Conservation (phyloP, 2,888 invertebrate genomes). For the Bimastos eiseni region DNA sequence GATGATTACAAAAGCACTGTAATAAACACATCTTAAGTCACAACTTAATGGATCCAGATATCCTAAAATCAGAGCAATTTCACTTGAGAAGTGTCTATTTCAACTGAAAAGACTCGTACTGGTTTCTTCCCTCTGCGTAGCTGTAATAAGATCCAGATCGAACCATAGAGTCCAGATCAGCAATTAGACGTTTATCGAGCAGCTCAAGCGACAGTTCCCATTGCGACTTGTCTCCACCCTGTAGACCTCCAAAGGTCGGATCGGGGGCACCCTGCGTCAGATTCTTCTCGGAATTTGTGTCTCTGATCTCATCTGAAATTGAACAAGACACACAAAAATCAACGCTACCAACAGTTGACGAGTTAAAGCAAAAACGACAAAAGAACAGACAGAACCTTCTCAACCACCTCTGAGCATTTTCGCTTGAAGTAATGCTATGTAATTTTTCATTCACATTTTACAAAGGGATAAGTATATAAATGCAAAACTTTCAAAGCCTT, state of each 20-base stretch:
- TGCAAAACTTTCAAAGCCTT: background rate
- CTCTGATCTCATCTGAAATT: slow-evolving; percentile 39
- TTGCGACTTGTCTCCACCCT: slow-evolving; percentile 34
- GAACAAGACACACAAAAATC: no score
- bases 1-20: no score
- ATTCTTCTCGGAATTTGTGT: slow-evolving; percentile 39
- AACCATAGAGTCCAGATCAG: slow-evolving; percentile 35
- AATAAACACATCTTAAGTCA: no score
- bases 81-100: no score
- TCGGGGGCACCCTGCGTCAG: slow-evolving; percentile 39
- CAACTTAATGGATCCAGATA: background rate
- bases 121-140: slow-evolving; percentile 14
- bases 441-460: no score
- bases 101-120: background rate
- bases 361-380: background rate
- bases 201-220: slow-evolving; percentile 41
- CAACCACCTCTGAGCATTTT: no score
- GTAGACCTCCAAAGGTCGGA: slow-evolving; percentile 40
- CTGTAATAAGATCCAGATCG: slow-evolving; percentile 23
- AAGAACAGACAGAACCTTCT: background rate
- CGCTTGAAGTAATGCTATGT: no score
- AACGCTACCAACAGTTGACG: background rate
- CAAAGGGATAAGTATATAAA: background rate
- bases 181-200: slow-evolving; percentile 33
- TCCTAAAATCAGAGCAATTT: background rate